Evolutionary conservation across 2,113 vertebrate genomes (phyloP).

Genomic region (Pedetes capensis): DNA sequence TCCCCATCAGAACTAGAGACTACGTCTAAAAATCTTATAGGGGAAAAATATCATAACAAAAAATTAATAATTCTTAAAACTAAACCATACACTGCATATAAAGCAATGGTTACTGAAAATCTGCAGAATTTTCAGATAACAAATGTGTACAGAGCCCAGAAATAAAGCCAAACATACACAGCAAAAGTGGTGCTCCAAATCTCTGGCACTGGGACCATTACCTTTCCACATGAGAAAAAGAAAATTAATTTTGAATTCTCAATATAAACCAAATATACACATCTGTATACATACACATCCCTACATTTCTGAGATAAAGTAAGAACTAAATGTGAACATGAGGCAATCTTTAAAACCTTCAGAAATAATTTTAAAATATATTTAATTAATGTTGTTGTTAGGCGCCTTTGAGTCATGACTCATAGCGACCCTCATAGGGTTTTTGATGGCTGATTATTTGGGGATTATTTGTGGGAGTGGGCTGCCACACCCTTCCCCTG

Average conservation of each 20-base stretch:
- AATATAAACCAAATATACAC: neutral
- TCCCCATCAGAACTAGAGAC: neutral
- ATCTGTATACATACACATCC: neutral
- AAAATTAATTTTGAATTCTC: neutral
- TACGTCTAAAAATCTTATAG: neutral
- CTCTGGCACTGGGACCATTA: neutral
- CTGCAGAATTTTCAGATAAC: neutral
- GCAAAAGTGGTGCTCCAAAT: neutral
- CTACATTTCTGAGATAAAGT: neutral
- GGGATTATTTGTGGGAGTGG: too few species aligned
- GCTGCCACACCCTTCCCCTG: too few species aligned
- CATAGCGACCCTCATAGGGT: too few species aligned
- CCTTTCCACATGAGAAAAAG: neutral
- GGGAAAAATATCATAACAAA: neutral
- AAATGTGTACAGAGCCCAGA: neutral
- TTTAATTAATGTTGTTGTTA: slow-evolving; percentile 43
- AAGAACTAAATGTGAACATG: neutral
- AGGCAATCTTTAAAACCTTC: neutral
- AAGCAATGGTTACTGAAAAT: neutral
- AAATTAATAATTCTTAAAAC: slow-evolving; percentile 29
- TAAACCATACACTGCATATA: neutral
- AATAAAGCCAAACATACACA: neutral
- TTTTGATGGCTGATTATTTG: too few species aligned
- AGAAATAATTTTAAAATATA: neutral
- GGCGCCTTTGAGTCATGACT: too few species aligned